These are phyloP conservation scores for Trematocara zebra DNA, from an alignment of 2,113 vertebrate genomes.

Conservation along the genomic window DNA sequence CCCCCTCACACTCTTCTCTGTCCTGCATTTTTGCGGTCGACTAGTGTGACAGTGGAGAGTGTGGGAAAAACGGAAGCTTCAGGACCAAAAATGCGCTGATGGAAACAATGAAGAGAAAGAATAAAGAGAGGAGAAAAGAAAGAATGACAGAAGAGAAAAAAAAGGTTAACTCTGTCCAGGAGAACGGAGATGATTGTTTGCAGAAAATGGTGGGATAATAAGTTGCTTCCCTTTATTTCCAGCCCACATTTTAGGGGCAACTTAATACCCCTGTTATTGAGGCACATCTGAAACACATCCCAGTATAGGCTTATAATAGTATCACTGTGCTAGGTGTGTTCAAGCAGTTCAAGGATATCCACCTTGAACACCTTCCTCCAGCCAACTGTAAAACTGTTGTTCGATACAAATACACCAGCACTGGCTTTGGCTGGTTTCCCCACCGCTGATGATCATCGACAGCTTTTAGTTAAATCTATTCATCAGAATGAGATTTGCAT, in stretches of 20 bases:
- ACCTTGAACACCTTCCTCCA: slow-evolving; percentile 19
- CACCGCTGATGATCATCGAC: not conserved
- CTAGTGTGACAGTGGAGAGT: slow-evolving; percentile 92
- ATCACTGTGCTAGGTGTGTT: slow-evolving; percentile 43
- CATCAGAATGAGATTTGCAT: not conserved
- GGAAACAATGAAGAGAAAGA: slow-evolving; percentile 77
- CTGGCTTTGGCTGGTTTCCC: not conserved
- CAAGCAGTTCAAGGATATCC: slow-evolving; percentile 41
- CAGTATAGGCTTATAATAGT: slow-evolving; percentile 38
- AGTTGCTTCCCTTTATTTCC: slow-evolving; percentile 61
- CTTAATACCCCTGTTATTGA: slow-evolving; percentile 56
- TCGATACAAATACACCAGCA: slow-evolving; percentile 16
- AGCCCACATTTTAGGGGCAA: slow-evolving; percentile 53
- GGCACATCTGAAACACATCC: slow-evolving; percentile 59
- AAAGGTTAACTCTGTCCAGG: slow-evolving; percentile 35
- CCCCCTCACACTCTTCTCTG: slow-evolving; percentile 83
- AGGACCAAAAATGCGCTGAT: slow-evolving; percentile 84
- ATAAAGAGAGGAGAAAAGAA: slow-evolving; percentile 57
- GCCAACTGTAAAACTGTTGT: slow-evolving; percentile 4
- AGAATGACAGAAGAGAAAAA: slow-evolving; percentile 16
- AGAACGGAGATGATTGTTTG: slow-evolving; percentile 61
- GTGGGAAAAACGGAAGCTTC: slow-evolving; percentile 97
- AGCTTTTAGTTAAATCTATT: slow-evolving; percentile 3
- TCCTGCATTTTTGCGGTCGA: slow-evolving; percentile 93
- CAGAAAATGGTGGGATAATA: slow-evolving; percentile 60